Base-by-base conservation (phyloP, 2,888 invertebrate species). In the Tetranychus piercei region DNA sequence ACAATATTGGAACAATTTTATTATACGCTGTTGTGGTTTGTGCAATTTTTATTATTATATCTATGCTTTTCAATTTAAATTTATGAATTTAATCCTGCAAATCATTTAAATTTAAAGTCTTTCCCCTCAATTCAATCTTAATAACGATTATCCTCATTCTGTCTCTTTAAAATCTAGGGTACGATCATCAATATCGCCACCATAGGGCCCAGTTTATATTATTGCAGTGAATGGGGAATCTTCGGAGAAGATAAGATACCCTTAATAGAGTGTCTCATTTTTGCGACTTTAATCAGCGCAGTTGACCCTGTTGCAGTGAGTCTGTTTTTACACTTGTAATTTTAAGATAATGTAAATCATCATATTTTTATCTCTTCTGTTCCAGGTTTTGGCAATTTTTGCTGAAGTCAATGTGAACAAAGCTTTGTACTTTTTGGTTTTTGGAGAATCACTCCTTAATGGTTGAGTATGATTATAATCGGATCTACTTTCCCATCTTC, bases 301-400 rank as follows among this genome's bases (percentile, higher is more conserved):
- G 86, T 86, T 11, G 86, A 86, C 79, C 86, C 86, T 1, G 86
- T 86, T 6, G 86, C 86, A 0, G 85, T 85, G 79, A 81, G 82
- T 81, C 34, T 34, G 4, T 4, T 34, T 34, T 3, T 34, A 5
- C 3, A 34, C 34, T 34, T 34, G 4, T 4, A 4, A 34, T 34
- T 34, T 34, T 34, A 34, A 3, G 34, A 34, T 67, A n/a, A 75
- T 20, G 55, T 55, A 55, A 55, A 55, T 15, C 4, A 20, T 20
- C 18, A 65, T 6, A 65, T 20, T 77, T 75, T 75, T 72, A 64
- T 73, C 45, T 73, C 3, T n/a, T 69, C 75, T 22, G 70, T 79
- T 79, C 15, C 75, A 84, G 84, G 85, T 85, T 5, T 78, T 85
- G 77, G 85, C 85, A 45, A 85, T 85, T 73, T 85, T 85, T 78